phyloP scores from a whole-genome alignment of 2,113 vertebrate genomes.

The Leptocoma aspasia region DNA sequence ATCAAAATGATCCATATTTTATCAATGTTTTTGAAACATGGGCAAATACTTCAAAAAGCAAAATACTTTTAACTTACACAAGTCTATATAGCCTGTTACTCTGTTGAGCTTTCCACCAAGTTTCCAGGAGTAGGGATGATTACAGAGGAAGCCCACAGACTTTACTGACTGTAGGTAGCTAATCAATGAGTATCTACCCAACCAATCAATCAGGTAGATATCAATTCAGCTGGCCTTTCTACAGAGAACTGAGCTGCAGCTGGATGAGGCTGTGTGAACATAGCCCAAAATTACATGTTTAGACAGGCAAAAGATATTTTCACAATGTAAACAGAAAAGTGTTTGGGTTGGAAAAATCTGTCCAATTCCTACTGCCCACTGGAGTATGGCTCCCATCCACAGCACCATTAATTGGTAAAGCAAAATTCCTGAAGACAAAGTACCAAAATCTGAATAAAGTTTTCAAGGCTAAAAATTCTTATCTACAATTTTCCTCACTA shows the following conservation, averaged over 20 bases:
- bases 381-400: not conserved
- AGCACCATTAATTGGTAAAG: not conserved
- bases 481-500: not conserved
- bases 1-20: not conserved
- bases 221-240: not conserved
- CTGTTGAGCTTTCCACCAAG: not conserved
- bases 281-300: not conserved
- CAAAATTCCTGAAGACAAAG: not conserved
- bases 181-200: not conserved
- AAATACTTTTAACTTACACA: not conserved
- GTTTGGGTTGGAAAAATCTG: not conserved
- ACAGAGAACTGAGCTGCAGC: not conserved
- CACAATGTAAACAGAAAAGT: not conserved
- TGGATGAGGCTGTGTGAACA: not conserved
- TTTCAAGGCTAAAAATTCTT: slow-evolving; percentile 15
- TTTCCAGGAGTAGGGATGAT: not conserved
- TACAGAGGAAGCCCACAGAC: not conserved
- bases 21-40: not conserved
- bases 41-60: not conserved
- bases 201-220: accelerated
- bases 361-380: not conserved
- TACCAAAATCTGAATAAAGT: not conserved
- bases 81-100: not conserved
- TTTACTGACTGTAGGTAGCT: not conserved
- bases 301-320: not conserved